Evolutionary conservation across 2,888 invertebrate species (phyloP), one percentile per base, ranked within the genome.

Genomic region (Andrena flavipes): DNA sequence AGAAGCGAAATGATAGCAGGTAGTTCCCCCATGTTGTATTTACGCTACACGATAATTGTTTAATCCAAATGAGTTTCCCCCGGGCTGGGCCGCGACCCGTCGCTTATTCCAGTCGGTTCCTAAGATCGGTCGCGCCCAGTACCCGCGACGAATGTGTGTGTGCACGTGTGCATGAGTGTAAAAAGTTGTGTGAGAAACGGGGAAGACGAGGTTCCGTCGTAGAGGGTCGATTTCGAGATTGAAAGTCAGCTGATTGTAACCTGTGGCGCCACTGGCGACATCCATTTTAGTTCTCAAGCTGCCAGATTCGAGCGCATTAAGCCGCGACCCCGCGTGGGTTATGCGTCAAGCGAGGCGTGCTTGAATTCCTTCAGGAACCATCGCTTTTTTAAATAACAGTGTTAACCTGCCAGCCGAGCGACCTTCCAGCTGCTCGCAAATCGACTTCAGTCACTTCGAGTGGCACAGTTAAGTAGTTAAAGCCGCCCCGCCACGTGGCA

Each of bases 61-160:
- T 67, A 56, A 84, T 82, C 81, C 88, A 86, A 88, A 84, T 82
- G 68, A 79, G 59, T 72, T 84, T 59, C 30, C 23, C 72, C 16
- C 42, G 63, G 62, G 54, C 54, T 51, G 68, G 29, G 69, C 49
- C 78, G 78, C 79, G 80, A 80, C 76, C 82, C 67, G 74, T 87
- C 64, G 87, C 85, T 87, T 87, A 88, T 89, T 89, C 88, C 90
- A 90, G 86, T 91, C 89, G 90, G 91, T 92, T 92, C 91, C 92
- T 92, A 91, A 85, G 86, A 87, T 87, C 85, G 86, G 83, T 83
- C 76, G 87, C 74, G 80, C 59, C 84, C 56, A 13, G 23, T 64
- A 33, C 76, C 60, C 42, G 54, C 30, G 72, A 56, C 4, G 56
- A 51, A 67, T 74, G 26, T 73, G 49, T 10, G 59, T 65, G 62